Evolutionary conservation across 2,888 invertebrate genomes (phyloP).

Genomic region (Romanomermis culicivorax): DNA sequence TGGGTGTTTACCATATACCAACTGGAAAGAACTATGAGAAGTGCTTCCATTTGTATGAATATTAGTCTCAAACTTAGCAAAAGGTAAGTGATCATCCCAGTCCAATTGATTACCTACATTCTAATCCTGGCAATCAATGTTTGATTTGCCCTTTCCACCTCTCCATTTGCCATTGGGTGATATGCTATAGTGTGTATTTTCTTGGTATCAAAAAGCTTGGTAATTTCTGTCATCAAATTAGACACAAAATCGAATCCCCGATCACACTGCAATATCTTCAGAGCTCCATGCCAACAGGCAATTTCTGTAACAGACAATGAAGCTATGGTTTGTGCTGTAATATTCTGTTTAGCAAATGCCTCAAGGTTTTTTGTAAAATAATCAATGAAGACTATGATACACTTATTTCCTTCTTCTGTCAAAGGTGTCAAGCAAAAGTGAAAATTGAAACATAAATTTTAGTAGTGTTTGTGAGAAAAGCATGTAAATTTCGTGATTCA

Average conservation of each 20-base stretch:
- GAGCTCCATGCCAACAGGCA: not conserved
- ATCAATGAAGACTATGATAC: constrained; percentile 15
- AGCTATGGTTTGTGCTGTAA: constrained; percentile 22
- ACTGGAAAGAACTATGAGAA: constrained; percentile 13
- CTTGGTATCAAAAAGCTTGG: constrained; percentile 15
- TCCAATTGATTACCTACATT: constrained; percentile 16
- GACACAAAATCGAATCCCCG: not conserved
- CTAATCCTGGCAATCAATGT: constrained; percentile 16
- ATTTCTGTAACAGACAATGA: constrained; percentile 9
- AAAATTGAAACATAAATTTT: no score
- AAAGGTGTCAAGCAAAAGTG: no score
- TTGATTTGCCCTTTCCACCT: constrained; percentile 12
- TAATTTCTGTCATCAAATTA: not conserved
- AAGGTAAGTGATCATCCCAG: constrained; percentile 19
- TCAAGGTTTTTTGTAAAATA: constrained; percentile 15
- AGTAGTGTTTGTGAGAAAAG: no score
- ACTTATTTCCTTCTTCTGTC: constrained; percentile 13
- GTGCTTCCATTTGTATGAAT: constrained; percentile 14
- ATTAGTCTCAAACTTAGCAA: constrained; percentile 17
- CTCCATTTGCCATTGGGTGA: no score
- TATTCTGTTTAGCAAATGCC: constrained; percentile 21
- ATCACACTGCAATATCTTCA: not conserved
- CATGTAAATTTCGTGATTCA: no score
- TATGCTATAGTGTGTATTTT: no score
- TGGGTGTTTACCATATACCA: constrained; percentile 13